Percentiles rank a stretch among this genome's conserved stretches.
These are phyloP conservation scores for Girardinichthys multiradiatus DNA, from an alignment of 2,113 vertebrate genomes.

Conservation along the genomic window DNA sequence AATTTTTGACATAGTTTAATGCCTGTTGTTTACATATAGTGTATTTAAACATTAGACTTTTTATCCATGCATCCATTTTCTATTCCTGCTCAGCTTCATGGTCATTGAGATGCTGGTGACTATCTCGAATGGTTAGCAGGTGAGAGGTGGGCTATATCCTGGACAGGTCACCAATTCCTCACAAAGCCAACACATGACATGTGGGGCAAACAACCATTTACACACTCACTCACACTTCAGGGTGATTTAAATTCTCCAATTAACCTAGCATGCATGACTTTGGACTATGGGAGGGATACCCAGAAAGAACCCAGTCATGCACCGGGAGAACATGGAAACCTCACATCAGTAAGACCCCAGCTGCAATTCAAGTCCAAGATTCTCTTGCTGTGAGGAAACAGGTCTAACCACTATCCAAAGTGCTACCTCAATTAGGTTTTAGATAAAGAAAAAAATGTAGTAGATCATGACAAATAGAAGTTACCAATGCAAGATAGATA, in stretches of 20 bases:
- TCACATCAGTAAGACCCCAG: background rate
- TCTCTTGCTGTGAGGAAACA: background rate
- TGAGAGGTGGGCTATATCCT: background rate
- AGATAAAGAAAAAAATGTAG: background rate
- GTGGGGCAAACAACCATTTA: background rate
- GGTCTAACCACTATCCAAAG: background rate
- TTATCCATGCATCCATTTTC: background rate
- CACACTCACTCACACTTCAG: background rate
- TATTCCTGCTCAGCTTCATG: background rate
- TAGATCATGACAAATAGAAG: background rate
- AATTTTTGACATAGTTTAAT: conserved; percentile 5
- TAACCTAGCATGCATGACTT: background rate
- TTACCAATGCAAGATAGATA: background rate
- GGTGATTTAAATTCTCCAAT: background rate
- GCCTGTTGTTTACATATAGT: conserved; percentile 9
- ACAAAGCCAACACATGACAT: background rate
- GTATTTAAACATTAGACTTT: conserved; percentile 4
- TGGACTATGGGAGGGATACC: background rate
- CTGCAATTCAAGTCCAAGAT: background rate
- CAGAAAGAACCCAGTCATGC: background rate
- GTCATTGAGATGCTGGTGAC: background rate
- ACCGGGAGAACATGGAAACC: background rate
- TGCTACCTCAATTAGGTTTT: background rate
- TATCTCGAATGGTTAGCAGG: background rate
- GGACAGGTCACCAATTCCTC: background rate